Evolutionary conservation across 2,888 invertebrate genomes (phyloP).

Genomic region (Agrochola macilenta): DNA sequence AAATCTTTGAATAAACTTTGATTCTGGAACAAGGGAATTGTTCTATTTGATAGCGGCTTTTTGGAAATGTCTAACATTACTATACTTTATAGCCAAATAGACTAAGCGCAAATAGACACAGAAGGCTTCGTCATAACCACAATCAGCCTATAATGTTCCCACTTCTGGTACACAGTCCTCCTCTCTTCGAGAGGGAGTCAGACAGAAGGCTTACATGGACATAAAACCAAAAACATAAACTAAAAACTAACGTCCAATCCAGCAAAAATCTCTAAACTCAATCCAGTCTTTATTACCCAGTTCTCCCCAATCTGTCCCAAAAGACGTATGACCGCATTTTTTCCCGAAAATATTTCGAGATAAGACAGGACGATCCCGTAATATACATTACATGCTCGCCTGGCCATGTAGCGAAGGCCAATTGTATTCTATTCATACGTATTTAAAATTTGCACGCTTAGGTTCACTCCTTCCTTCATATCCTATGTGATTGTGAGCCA

Average conservation of each 20-base stretch:
- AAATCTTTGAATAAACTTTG: slow-evolving; percentile 38
- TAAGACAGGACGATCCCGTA: slow-evolving; percentile 42
- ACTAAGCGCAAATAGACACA: neutral
- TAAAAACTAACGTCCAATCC: neutral
- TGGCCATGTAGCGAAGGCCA: slow-evolving; percentile 40
- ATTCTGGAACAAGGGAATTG: slow-evolving; percentile 14
- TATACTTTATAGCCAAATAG: neutral
- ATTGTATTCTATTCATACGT: slow-evolving; percentile 55
- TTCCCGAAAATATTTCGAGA: slow-evolving; percentile 36
- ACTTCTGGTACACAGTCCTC: too few relatives aligned
- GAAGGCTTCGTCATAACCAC: neutral
- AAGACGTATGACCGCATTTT: slow-evolving; percentile 41
- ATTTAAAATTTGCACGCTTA: slow-evolving; percentile 73
- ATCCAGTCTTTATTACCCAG: slow-evolving; percentile 31
- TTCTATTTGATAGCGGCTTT: slow-evolving; percentile 11
- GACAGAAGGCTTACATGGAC: neutral
- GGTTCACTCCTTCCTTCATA: slow-evolving; percentile 66
- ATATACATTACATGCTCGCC: slow-evolving; percentile 48
- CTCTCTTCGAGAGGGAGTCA: too few relatives aligned
- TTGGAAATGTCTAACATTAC: neutral
- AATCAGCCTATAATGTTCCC: too few relatives aligned
- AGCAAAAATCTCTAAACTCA: slow-evolving; percentile 19
- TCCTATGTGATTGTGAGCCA: slow-evolving; percentile 79
- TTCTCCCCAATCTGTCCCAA: slow-evolving; percentile 29
- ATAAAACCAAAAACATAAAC: neutral